phyloP scores from a whole-genome alignment of 1,140 invertebrate genomes.

The Zaprionus taronus region DNA sequence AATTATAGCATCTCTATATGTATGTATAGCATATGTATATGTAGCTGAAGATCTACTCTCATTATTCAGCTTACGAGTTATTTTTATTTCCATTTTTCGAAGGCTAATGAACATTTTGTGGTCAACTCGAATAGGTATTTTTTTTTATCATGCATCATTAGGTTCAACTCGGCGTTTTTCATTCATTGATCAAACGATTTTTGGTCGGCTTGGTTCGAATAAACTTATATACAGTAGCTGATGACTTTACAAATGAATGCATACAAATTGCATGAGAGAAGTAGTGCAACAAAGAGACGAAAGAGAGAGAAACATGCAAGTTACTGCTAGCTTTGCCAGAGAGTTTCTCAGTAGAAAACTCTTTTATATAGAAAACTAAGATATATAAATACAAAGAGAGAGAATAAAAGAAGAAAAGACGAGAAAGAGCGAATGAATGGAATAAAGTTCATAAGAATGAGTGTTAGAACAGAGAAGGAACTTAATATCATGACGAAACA shows the following conservation, averaged over 20 bases:
- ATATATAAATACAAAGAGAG: too few relatives aligned
- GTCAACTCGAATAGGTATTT: constrained; percentile 26
- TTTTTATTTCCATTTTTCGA: constrained; percentile 16
- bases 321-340: background rate
- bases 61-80: constrained; percentile 34
- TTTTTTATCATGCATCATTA: constrained; percentile 50
- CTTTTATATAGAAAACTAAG: too few relatives aligned
- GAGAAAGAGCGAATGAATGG: too few relatives aligned
- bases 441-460: too few relatives aligned
- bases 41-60: constrained; percentile 5
- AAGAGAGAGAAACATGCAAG: background rate
- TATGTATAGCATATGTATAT: too few relatives aligned
- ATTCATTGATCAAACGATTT: constrained; percentile 42
- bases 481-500: background rate
- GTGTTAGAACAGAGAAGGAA: too few relatives aligned
- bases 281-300: background rate
- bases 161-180: constrained; percentile 20
- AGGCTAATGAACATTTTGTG: constrained; percentile 54
- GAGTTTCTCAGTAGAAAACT: background rate
- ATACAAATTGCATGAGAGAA: constrained; percentile 6
- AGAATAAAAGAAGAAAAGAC: too few relatives aligned
- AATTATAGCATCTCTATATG: background rate
- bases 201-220: background rate
- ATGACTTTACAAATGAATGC: constrained; percentile 12
- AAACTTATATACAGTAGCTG: constrained; percentile 36